Evolutionary conservation across 2,113 vertebrate species (phyloP), one percentile per base, ranked within the genome.

Genomic region (Pholis gunnellus): DNA sequence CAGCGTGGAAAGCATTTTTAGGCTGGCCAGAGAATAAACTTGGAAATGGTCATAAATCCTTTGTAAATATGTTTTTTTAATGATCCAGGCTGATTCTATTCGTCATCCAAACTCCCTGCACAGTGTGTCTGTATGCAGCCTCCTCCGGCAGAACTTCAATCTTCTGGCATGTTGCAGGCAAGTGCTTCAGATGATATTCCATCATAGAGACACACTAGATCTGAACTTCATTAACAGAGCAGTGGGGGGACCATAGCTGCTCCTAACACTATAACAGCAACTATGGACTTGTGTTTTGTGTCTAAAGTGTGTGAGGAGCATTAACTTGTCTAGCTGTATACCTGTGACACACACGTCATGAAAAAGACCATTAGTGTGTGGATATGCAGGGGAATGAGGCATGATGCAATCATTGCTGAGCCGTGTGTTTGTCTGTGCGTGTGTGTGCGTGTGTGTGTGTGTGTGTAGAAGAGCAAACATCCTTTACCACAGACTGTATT

Each of bases 21-120:
- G 15, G 18, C 17, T 42, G 56, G 57, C n/a, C 0, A 34, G 27
- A 25, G 40, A 40, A 79, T 4, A 64, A n/a, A 61, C 61, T 69
- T 56, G 60, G 56, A 72, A 86, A 85, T 34, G 65, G 63, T 75
- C 77, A 86, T 91, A 91, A 93, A 91, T 92, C 75, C 77, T 77
- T 15, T 17, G 65, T 72, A 60, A 80, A 81, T 44, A 72, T 74
- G 52, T 73, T 73, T 68, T 52, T 64, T 61, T 48, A 9, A 38
- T n/a, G 31, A 72, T 57, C 34, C 27, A 38, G 38, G 82, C 67
- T 9, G 18, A 84, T 82, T 82, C 61, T 68, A 78, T 87, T 76
- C 38, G 25, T 88, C 66, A 65, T 81, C 74, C 63, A 73, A 72
- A 78, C 75, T 84, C 50, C 40, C 59, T 70, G 60, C 34, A 36